phyloP scores from a whole-genome alignment of 2,888 invertebrate species.

The Phanerotoma sp. region DNA sequence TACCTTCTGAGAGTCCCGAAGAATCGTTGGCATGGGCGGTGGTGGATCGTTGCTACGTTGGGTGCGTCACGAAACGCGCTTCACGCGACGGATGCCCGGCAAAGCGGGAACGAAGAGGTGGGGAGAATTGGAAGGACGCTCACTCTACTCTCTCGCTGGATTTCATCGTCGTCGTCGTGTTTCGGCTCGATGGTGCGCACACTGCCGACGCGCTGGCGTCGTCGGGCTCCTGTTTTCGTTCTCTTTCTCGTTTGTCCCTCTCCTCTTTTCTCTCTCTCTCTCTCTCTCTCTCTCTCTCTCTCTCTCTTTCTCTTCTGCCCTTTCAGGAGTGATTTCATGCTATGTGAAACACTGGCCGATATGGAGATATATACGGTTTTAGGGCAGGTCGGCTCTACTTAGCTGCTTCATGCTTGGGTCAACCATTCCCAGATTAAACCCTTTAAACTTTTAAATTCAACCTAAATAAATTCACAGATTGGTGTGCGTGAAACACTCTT shows the following conservation, averaged over 20 bases:
- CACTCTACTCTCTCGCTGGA: slow-evolving; percentile 6
- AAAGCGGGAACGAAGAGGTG: slow-evolving; percentile 20
- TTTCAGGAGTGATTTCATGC: slow-evolving; percentile 9
- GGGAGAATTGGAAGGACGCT: slow-evolving; percentile 24
- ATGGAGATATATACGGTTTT: slow-evolving; percentile 14
- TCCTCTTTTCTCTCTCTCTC: neutral
- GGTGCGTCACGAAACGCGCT: slow-evolving; percentile 32
- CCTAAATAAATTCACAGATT: neutral
- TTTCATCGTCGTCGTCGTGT: neutral
- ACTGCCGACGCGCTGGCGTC: slow-evolving; percentile 12
- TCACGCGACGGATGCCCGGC: slow-evolving; percentile 23
- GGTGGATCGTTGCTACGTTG: slow-evolving; percentile 29
- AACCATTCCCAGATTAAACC: neutral
- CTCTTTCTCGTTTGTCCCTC: neutral
- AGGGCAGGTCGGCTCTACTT: slow-evolving; percentile 21
- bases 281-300: slow-evolving; percentile 5
- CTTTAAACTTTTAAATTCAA: too few species aligned
- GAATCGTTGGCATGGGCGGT: slow-evolving; percentile 24
- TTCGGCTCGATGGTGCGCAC: slow-evolving; percentile 6
- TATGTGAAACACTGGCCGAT: slow-evolving; percentile 1
- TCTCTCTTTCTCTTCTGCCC: neutral
- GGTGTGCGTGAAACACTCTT: neutral
- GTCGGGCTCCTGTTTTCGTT: slow-evolving; percentile 3
- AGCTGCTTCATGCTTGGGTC: neutral
- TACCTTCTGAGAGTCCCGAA: neutral